phyloP scores from a whole-genome alignment of 2,113 vertebrate species.

The Otus sunia region DNA sequence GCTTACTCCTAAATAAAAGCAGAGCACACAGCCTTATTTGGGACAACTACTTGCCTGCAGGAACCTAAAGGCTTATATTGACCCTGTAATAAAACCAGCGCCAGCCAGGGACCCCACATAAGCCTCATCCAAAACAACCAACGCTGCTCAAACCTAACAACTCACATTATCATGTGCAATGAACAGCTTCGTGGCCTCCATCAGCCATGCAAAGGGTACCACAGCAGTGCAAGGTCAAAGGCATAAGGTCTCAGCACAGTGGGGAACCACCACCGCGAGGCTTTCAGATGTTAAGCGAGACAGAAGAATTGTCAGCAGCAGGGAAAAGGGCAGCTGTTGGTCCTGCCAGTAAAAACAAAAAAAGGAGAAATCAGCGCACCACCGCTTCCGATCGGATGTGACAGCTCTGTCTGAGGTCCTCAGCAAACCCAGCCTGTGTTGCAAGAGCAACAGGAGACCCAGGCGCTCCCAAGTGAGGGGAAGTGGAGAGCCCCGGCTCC shows the following conservation, averaged over 20 bases:
- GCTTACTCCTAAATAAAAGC: not conserved
- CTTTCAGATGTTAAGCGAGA: not conserved
- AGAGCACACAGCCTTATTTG: not conserved
- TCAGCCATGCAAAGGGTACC: not conserved
- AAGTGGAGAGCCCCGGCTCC: not conserved
- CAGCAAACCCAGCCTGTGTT: not conserved
- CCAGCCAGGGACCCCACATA: accelerated
- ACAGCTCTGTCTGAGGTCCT: not conserved
- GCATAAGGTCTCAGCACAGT: not conserved
- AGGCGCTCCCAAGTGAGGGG: not conserved
- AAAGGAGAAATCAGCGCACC: conserved; percentile 26
- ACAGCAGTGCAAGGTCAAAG: not conserved
- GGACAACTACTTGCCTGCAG: not conserved
- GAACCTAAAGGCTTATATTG: not conserved
- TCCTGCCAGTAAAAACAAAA: conserved; percentile 54
- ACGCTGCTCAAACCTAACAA: accelerated
- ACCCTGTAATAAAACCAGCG: not conserved
- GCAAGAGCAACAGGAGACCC: not conserved
- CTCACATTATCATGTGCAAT: accelerated
- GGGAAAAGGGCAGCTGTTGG: conserved; percentile 19
- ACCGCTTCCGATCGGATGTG: conserved; percentile 12
- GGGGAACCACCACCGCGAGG: not conserved
- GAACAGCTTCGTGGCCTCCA: not conserved
- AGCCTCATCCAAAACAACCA: not conserved
- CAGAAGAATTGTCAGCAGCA: not conserved